These are phyloP conservation scores for Sphenodon punctatus DNA, from an alignment of 2,797 vertebrate genomes.

Conservation along the genomic window DNA sequence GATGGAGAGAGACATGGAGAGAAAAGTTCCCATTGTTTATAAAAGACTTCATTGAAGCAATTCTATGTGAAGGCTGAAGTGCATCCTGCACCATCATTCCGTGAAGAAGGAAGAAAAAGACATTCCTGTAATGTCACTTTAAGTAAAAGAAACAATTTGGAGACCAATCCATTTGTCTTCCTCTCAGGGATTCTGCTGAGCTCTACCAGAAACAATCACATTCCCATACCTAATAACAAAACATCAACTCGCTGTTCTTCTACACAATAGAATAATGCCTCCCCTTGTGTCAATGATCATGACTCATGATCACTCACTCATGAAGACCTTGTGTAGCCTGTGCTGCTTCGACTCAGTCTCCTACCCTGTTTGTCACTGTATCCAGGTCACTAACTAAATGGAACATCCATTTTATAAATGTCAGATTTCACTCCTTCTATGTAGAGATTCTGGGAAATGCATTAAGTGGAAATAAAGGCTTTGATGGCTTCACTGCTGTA, in stretches of 20 bases:
- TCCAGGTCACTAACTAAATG: background rate
- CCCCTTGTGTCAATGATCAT: background rate
- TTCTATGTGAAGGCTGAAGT: background rate
- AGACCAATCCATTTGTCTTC: background rate
- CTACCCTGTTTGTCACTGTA: background rate
- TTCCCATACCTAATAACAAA: background rate
- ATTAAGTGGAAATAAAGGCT: background rate
- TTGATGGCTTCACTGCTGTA: background rate
- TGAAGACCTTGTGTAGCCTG: background rate
- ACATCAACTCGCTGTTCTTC: background rate
- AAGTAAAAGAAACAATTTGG: fast-evolving
- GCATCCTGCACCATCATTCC: background rate
- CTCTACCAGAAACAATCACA: background rate
- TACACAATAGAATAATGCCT: background rate
- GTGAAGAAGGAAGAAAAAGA: background rate
- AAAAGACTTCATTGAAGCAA: background rate
- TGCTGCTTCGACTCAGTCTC: background rate
- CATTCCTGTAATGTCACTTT: background rate
- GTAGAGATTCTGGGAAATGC: constrained; percentile 17
- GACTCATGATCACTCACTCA: background rate
- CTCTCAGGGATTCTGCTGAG: background rate
- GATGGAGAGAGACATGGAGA: background rate
- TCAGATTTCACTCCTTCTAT: constrained; percentile 18
- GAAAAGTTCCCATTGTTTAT: background rate
- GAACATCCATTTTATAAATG: constrained; percentile 13